Base-by-base conservation (phyloP, 2,113 vertebrate species). In the Girardinichthys multiradiatus region DNA sequence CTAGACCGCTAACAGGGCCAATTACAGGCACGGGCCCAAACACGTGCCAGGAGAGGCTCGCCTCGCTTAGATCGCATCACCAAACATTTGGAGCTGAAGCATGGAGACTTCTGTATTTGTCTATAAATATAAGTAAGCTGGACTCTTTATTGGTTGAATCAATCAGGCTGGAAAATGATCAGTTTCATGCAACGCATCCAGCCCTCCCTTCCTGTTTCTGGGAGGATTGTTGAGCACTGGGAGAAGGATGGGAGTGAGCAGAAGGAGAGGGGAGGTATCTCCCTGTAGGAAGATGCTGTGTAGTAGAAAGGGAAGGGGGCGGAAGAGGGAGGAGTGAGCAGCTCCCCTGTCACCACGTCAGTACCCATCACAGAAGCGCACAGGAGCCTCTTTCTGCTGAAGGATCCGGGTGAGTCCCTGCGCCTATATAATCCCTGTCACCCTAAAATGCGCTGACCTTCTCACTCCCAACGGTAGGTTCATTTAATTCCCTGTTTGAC, bases 11-110 rank as follows among this genome's bases (percentile, higher is more conserved):
- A 73, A 81, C 69, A 28, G 59, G 71, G 70, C 73, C 84, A 86
- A 85, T 89, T 85, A 89, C 13, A 77, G 65, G 80, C 89, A 90
- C 83, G 86, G 79, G 87, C 37, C 76, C 39, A 4, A 39, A 78
- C 89, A 84, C 88, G 88, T 91, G 85, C 83, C 15, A 66, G 68
- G 54, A 68, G 84, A 86, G 73, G 87, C 81, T 85, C 80, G 68
- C 72, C 84, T 57, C 65, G 77, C 80, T 73, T 76, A 62, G 33
- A 77, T 82, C 72, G 19, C 59, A 83, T 85, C 86, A 70, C 86
- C 85, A 82, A 60, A 70, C 84, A 66, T 82, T 78, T 80, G 71
- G 63, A 42, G 78, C 70, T 7, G 17, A 45, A 45, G 42, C 48
- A 6, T n/a, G 42, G 14, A 45, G 42, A 0, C 42, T 24, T 51